Conservation (phyloP, 2,113 vertebrate genomes). For the Melospiza melodia region DNA sequence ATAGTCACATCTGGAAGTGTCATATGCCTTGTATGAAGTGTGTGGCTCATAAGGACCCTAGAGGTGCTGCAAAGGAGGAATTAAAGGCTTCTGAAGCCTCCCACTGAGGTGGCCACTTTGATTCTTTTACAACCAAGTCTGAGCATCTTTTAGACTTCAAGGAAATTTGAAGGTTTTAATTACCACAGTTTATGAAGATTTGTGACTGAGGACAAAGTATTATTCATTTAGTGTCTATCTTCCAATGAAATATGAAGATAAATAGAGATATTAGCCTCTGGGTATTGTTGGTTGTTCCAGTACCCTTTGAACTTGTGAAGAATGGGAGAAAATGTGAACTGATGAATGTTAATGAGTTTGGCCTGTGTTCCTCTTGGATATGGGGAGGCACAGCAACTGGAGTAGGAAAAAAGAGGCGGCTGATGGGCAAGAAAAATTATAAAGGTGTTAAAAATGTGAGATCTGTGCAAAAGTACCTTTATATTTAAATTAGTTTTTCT, state of each 20-base stretch:
- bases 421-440: neutral
- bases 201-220: neutral
- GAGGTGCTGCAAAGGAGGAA: neutral
- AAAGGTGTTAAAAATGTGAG: neutral
- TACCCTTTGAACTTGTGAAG: neutral
- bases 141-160: neutral
- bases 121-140: neutral
- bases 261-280: neutral
- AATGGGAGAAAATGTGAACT: neutral
- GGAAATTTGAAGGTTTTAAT: neutral
- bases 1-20: neutral
- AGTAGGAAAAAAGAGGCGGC: neutral
- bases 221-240: neutral
- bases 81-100: neutral
- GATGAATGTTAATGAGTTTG: neutral
- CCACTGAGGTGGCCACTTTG: neutral
- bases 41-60: rapidly evolving
- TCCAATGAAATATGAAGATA: neutral
- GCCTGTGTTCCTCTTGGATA: neutral
- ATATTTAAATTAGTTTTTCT: neutral
- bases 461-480: neutral
- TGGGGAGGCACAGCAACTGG: neutral
- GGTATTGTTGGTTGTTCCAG: neutral
- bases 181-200: neutral
- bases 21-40: rapidly evolving